Evolutionary conservation across 1,140 invertebrate genomes (phyloP), one percentile per base, ranked within the genome.

Genomic region (Drosophila sulfurigaster): DNA sequence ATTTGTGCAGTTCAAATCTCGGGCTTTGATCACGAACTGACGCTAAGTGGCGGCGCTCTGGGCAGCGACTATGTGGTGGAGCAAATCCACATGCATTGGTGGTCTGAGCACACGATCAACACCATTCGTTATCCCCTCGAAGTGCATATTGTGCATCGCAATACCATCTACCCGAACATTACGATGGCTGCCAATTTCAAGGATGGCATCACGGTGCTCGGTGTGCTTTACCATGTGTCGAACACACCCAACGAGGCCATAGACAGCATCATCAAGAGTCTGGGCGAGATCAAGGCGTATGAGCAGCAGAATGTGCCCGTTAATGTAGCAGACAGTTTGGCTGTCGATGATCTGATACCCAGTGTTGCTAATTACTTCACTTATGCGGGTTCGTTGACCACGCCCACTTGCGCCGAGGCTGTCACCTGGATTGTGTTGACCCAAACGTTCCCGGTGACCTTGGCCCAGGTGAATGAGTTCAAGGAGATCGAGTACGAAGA

Each of bases 1-100:
- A 10, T 4, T 52, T 5, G 52, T 11, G 52, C 57, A 93, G 93
- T 93, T 78, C 91, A 92, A 93, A 81, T 94, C 1, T 88, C 92
- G 71, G 81, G 93, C 49, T 81, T 91, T 46, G 62, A 92, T 15
- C 57, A 79, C 10, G 85, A 93, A 11, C 79, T 94, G 49, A 91
- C 83, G 10, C 59, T 94, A 2, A 91, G 79, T 15, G 94, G 94
- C n/a, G 94, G 93, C n/a, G 87, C 95, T 25, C 82, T 93, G 10
- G 90, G 91, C 5, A 80, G 81, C 2, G 93, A 93, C 1, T 97
- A 95, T 82, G 81, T 93, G 7, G 92, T 96, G 48, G 93, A 95
- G 35, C 95, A 96, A 82, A 93, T 97, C 25, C 96, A 97, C 81
- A 95, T 97, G 78, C 96, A 97, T 82, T 97, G 96, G 95, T 94